These are phyloP conservation scores for Danio jaintianensis DNA, from an alignment of 2,797 vertebrate species.

Conservation along the genomic window DNA sequence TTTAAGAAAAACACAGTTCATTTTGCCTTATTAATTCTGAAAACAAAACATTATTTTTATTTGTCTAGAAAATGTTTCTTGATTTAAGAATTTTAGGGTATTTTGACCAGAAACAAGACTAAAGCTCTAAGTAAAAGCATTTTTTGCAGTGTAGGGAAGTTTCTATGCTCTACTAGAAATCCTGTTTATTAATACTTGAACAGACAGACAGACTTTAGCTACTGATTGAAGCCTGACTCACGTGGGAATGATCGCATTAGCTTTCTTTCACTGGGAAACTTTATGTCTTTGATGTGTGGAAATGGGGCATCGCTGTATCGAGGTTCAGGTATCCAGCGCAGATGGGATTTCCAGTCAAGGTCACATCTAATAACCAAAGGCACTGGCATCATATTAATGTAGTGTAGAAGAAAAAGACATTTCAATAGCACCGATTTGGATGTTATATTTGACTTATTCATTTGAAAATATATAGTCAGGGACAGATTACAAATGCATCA, in stretches of 20 bases:
- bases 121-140: too few relatives aligned
- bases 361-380: slow-evolving; percentile 52
- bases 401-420: not conserved
- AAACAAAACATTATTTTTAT: too few relatives aligned
- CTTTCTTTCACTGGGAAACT: slow-evolving; percentile 54
- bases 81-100: too few relatives aligned
- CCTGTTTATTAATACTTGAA: not conserved
- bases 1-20: too few relatives aligned
- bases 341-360: slow-evolving; percentile 61
- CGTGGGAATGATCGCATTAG: slow-evolving; percentile 60
- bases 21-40: too few relatives aligned
- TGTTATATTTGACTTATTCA: not conserved
- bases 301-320: slow-evolving; percentile 58
- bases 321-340: slow-evolving; percentile 59
- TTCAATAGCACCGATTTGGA: not conserved
- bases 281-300: slow-evolving; percentile 60
- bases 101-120: too few relatives aligned
- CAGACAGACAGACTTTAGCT: not conserved
- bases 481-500: not conserved
- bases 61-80: too few relatives aligned
- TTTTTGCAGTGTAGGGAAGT: too few relatives aligned
- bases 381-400: not conserved
- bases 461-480: not conserved
- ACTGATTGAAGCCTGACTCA: slow-evolving; percentile 50
- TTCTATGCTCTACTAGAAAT: not conserved